phyloP scores from a whole-genome alignment of 2,113 vertebrate species.

The Gracilinanus agilis region DNA sequence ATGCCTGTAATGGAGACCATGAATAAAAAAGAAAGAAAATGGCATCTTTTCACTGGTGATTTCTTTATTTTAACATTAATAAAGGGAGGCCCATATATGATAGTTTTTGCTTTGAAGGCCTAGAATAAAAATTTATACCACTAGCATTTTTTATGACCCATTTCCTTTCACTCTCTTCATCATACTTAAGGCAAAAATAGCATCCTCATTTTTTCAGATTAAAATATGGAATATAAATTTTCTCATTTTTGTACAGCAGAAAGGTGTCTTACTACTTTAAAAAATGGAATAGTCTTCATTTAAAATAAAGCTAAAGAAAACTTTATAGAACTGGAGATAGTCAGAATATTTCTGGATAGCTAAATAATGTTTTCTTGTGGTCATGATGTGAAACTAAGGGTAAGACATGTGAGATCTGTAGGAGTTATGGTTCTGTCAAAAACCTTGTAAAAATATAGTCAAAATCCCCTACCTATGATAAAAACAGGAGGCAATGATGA shows the following conservation, averaged over 20 bases:
- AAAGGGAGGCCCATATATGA: neutral
- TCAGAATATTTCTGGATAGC: slow-evolving; percentile 41
- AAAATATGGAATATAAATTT: neutral
- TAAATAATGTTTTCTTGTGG: slow-evolving; percentile 39
- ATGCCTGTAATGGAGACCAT: neutral
- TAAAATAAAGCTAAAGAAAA: slow-evolving; percentile 16
- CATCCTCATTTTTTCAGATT: neutral
- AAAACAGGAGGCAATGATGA: slow-evolving; percentile 81
- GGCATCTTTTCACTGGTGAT: neutral
- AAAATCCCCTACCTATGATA: slow-evolving; percentile 79
- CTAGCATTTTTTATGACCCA: neutral
- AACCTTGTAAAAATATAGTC: slow-evolving; percentile 60
- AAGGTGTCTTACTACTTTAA: neutral
- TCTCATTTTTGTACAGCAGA: too few species aligned
- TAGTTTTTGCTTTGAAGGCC: neutral
- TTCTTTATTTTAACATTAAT: neutral
- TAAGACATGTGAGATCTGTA: slow-evolving; percentile 54
- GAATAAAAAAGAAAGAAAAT: neutral
- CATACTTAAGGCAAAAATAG: neutral
- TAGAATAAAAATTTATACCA: neutral
- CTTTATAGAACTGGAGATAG: slow-evolving; percentile 24
- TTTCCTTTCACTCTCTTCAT: neutral
- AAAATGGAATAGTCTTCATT: neutral
- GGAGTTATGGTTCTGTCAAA: slow-evolving; percentile 80
- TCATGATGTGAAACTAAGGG: slow-evolving; percentile 74